These are phyloP conservation scores for Zaprionus africanus DNA, from an alignment of 1,140 invertebrate genomes.

Conservation along the genomic window DNA sequence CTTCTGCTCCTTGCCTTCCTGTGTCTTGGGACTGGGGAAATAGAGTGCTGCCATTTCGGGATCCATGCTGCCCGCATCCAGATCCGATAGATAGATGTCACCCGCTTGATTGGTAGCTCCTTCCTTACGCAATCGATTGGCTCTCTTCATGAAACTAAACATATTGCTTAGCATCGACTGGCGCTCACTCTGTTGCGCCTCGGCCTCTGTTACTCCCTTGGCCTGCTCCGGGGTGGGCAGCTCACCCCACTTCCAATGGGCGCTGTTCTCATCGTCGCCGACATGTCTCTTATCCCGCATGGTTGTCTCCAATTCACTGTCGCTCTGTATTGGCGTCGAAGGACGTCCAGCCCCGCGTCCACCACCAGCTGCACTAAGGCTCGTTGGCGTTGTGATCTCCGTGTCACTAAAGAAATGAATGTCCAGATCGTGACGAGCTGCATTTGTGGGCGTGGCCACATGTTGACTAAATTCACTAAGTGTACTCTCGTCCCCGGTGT, in stretches of 20 bases:
- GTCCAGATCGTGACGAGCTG: constrained; percentile 85
- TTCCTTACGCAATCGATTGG: constrained; percentile 89
- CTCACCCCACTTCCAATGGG: constrained; percentile 98
- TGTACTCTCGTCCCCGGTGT: constrained; percentile 64
- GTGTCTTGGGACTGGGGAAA: constrained; percentile 87
- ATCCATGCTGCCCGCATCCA: constrained; percentile 94
- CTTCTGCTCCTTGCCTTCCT: constrained; percentile 33
- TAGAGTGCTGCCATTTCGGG: constrained; percentile 96
- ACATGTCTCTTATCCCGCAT: constrained; percentile 85
- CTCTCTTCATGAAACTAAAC: constrained; percentile 96
- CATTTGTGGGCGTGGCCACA: constrained; percentile 46
- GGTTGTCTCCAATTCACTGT: constrained; percentile 95
- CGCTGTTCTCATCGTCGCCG: constrained; percentile 83
- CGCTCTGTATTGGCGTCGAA: constrained; percentile 94
- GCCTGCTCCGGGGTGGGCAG: constrained; percentile 88
- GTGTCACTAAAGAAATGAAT: constrained; percentile 97
- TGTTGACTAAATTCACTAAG: constrained; percentile 52
- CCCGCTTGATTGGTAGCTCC: constrained; percentile 88
- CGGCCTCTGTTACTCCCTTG: constrained; percentile 34
- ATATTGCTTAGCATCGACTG: constrained; percentile 93
- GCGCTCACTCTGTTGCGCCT: constrained; percentile 86
- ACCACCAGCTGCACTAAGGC: constrained; percentile 41
- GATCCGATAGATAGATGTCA: constrained; percentile 96
- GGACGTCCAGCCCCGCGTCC: constrained; percentile 86
- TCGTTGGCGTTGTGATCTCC: constrained; percentile 86